A percentile compares a stretch with the other conserved stretches of the same genome.
Conservation (phyloP, 2,888 invertebrate species). For the Drymonia ruficornis region DNA sequence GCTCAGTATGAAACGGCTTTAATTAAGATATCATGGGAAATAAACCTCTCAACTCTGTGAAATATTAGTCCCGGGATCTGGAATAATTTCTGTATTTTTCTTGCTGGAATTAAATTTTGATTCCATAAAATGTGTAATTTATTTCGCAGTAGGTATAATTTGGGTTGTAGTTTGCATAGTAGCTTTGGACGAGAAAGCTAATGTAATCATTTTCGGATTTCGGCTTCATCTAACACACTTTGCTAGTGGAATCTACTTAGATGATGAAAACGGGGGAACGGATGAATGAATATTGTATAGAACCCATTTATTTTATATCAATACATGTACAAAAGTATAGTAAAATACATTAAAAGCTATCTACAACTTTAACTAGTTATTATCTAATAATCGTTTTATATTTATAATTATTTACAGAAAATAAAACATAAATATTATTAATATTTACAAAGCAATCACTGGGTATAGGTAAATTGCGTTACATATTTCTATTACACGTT, state of each 20-base stretch:
- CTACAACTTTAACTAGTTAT: slow-evolving; percentile 49
- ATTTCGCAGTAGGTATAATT: neutral
- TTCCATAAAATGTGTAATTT: neutral
- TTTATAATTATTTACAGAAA: slow-evolving; percentile 60
- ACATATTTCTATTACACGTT: slow-evolving; percentile 45
- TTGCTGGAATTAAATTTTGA: slow-evolving; percentile 11
- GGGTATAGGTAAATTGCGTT: slow-evolving; percentile 45
- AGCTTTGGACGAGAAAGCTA: too few species aligned
- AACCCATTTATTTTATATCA: slow-evolving; percentile 47
- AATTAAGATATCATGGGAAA: slow-evolving; percentile 81
- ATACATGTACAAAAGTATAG: slow-evolving; percentile 53
- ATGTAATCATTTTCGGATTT: too few species aligned
- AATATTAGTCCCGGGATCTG: slow-evolving; percentile 57
- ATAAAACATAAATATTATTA: slow-evolving; percentile 65
- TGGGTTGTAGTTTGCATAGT: too few species aligned
- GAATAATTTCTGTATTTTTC: slow-evolving; percentile 57
- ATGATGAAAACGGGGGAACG: too few species aligned
- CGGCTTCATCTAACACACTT: too few species aligned
- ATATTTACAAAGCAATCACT: slow-evolving; percentile 72
- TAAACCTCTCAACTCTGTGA: slow-evolving; percentile 65
- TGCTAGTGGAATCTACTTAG: too few species aligned
- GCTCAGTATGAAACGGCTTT: slow-evolving; percentile 65
- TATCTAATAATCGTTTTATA: slow-evolving; percentile 31
- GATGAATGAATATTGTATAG: slow-evolving; percentile 26
- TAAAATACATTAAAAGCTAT: slow-evolving; percentile 50